phyloP scores from a whole-genome alignment of 2,888 invertebrate species.

The Tridacna crocea region DNA sequence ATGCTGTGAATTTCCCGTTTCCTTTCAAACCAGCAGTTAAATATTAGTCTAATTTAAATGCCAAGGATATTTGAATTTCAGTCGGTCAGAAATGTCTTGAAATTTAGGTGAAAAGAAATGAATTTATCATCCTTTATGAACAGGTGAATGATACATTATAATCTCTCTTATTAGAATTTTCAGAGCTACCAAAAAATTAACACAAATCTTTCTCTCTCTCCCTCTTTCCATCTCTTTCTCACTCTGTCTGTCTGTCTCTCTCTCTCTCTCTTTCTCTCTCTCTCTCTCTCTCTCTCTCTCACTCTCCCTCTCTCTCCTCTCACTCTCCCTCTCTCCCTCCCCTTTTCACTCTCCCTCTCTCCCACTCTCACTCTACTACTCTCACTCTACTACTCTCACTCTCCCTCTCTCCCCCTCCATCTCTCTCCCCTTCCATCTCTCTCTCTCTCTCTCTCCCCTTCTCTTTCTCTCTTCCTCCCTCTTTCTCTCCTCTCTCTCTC shows the following conservation, averaged over 20 bases:
- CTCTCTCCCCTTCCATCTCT: conserved; percentile 12
- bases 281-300: background rate
- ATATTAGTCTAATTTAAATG: too few species aligned
- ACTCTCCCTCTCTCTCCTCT: conserved; percentile 9
- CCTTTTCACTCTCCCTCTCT: background rate
- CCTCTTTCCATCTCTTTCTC: too few species aligned
- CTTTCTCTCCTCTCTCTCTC: too few species aligned
- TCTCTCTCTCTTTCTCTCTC: background rate
- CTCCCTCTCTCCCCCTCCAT: background rate
- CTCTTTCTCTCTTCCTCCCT: background rate
- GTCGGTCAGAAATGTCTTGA: too few species aligned
- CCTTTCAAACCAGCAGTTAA: too few species aligned
- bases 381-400: background rate
- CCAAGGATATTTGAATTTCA: too few species aligned
- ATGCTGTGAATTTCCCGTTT: too few species aligned
- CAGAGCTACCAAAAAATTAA: too few species aligned
- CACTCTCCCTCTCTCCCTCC: background rate
- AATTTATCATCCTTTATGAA: too few species aligned
- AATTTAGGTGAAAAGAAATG: too few species aligned
- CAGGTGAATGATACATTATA: too few species aligned
- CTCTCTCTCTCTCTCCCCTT: background rate
- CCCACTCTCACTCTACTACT: background rate
- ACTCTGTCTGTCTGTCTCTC: background rate
- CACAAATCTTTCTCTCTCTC: background rate
- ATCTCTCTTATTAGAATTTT: too few species aligned